A percentile compares a stretch with the other conserved stretches of the same genome.
These are phyloP conservation scores for Camptogramma bilineatum DNA, from an alignment of 2,888 invertebrate species.

Conservation along the genomic window DNA sequence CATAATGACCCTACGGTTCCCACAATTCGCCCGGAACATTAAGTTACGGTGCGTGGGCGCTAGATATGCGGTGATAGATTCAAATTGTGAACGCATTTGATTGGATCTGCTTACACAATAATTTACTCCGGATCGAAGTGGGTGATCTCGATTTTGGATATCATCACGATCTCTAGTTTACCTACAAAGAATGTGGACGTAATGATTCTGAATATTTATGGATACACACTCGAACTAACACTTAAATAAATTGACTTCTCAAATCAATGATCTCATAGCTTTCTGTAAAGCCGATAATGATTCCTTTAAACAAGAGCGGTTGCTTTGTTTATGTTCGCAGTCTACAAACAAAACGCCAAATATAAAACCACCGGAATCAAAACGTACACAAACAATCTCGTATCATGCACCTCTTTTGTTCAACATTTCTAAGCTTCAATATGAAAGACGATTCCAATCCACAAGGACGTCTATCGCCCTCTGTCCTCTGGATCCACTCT, in stretches of 20 bases:
- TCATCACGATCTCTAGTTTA: constrained; percentile 20
- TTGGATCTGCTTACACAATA: constrained; percentile 35
- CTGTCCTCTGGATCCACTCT: constrained; percentile 36
- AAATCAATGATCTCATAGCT: constrained; percentile 1
- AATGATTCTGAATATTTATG: constrained; percentile 6
- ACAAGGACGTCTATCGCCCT: constrained; percentile 59
- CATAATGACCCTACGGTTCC: constrained; percentile 44
- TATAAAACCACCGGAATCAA: constrained; percentile 41
- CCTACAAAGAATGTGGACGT: constrained; percentile 16
- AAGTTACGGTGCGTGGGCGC: constrained; percentile 36
- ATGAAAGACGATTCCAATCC: constrained; percentile 66
- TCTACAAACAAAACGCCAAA: constrained; percentile 33
- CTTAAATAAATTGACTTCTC: neutral
- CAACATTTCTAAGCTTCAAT: constrained; percentile 64
- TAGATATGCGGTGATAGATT: constrained; percentile 31
- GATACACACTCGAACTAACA: neutral
- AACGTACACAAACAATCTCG: constrained; percentile 50
- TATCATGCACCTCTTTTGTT: constrained; percentile 53
- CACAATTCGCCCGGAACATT: constrained; percentile 35
- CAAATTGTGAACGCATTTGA: constrained; percentile 30
- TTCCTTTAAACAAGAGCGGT: constrained; percentile 6
- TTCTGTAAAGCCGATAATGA: constrained; percentile 19
- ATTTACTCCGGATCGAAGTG: constrained; percentile 34
- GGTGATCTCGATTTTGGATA: constrained; percentile 32
- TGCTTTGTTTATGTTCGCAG: constrained; percentile 26